A percentile compares a stretch with the other conserved stretches of the same genome.
These are phyloP conservation scores for Amblyteles armatorius DNA, from an alignment of 2,888 invertebrate species.

Conservation along the genomic window DNA sequence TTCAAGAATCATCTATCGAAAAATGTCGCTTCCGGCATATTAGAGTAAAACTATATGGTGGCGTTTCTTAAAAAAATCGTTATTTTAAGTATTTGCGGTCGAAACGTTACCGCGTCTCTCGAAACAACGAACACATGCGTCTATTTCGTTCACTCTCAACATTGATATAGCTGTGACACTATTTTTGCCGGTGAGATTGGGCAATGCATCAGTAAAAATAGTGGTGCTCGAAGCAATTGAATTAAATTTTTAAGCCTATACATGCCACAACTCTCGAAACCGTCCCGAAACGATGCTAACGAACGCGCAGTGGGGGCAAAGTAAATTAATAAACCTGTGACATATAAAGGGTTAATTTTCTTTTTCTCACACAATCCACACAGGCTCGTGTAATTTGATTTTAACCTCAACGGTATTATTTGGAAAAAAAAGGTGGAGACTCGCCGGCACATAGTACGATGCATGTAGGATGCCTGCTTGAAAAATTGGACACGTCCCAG, in stretches of 20 bases:
- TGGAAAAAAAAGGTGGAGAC: background rate
- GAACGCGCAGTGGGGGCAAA: background rate
- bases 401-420: background rate
- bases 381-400: background rate
- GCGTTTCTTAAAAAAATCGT: too few species aligned
- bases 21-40: too few species aligned
- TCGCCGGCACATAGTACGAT: background rate
- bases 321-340: background rate
- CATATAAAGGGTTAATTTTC: background rate
- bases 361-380: background rate
- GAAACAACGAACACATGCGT: background rate
- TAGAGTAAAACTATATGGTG: too few species aligned
- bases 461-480: background rate
- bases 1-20: background rate
- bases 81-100: too few species aligned
- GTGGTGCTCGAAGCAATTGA: background rate
- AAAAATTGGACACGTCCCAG: background rate
- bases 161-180: background rate
- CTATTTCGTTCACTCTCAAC: background rate
- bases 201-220: background rate
- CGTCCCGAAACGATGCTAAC: background rate
- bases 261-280: background rate
- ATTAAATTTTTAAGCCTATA: background rate
- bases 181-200: background rate
- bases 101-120: too few species aligned